phyloP scores from a whole-genome alignment of 2,888 invertebrate species.

The Drosophila histrio region DNA sequence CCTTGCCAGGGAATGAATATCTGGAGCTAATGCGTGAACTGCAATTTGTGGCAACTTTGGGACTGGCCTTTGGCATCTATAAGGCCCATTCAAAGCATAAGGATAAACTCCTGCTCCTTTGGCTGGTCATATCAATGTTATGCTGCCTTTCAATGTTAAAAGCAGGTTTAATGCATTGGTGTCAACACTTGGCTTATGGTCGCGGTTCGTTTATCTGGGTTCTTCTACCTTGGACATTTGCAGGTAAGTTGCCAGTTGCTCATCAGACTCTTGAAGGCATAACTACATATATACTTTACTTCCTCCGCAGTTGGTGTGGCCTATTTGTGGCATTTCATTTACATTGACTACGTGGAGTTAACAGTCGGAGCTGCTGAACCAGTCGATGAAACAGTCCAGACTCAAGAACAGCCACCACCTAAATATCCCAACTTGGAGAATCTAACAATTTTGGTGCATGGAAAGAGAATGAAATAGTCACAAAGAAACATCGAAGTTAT shows the following conservation, averaged over 20 bases:
- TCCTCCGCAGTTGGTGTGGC: slow-evolving; percentile 15
- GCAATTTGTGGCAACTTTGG: slow-evolving; percentile 35
- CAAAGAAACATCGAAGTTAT: background rate
- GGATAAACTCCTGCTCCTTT: slow-evolving; percentile 23
- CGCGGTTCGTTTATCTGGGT: background rate
- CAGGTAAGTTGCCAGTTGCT: slow-evolving; percentile 21
- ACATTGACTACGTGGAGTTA: slow-evolving; percentile 30
- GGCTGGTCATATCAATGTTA: slow-evolving; percentile 23
- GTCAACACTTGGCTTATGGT: background rate
- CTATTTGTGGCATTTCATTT: slow-evolving; percentile 32
- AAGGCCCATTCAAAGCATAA: slow-evolving; percentile 22
- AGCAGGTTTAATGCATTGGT: background rate
- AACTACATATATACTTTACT: too few species aligned
- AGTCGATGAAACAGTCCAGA: background rate
- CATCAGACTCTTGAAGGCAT: too few species aligned
- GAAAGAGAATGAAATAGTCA: slow-evolving; percentile 2
- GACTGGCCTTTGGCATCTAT: slow-evolving; percentile 25
- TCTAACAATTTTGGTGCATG: slow-evolving; percentile 17
- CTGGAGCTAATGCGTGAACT: slow-evolving; percentile 14
- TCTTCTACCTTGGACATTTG: slow-evolving; percentile 8
- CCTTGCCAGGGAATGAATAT: background rate
- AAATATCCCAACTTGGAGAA: background rate
- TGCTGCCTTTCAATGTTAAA: background rate
- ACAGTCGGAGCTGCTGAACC: slow-evolving; percentile 1
- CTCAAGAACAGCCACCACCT: background rate